A percentile compares a stretch with the other conserved stretches of the same genome.
These are phyloP conservation scores for Phataginus tetradactyla DNA, from an alignment of 2,797 vertebrate species.

Conservation along the genomic window DNA sequence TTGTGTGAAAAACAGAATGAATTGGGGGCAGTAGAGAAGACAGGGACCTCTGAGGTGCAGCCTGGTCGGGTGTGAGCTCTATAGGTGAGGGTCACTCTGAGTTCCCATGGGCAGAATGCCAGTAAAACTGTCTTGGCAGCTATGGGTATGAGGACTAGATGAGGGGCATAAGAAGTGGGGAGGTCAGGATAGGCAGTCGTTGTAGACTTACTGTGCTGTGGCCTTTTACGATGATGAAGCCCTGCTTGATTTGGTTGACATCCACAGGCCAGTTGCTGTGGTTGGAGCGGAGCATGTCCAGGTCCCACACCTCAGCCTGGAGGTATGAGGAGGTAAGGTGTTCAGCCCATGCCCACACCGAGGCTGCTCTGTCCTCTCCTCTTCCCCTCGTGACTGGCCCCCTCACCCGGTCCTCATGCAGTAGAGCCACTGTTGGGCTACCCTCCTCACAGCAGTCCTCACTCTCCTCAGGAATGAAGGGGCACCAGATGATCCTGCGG, in stretches of 20 bases:
- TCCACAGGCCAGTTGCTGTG: slow-evolving; percentile 94
- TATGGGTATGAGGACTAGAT: neutral
- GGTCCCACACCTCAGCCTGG: slow-evolving; percentile 98
- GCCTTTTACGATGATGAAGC: slow-evolving; percentile 95
- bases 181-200: neutral
- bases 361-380: neutral
- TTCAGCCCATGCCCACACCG: neutral
- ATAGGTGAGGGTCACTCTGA: neutral
- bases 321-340: neutral
- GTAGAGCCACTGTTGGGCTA: slow-evolving; percentile 94
- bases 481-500: slow-evolving; percentile 98
- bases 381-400: neutral
- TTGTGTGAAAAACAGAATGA: neutral
- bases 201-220: slow-evolving; percentile 91
- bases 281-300: slow-evolving; percentile 93
- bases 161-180: neutral
- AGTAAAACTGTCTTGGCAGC: neutral
- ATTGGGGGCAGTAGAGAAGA: neutral
- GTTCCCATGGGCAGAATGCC: neutral
- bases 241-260: slow-evolving; percentile 93
- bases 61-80: neutral
- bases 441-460: slow-evolving; percentile 94
- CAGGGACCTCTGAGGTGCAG: neutral
- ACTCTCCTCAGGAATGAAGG: slow-evolving; percentile 96
- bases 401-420: slow-evolving; percentile 97